Percentiles rank a stretch among this genome's conserved stretches.
These are phyloP conservation scores for Takifugu ocellatus DNA, from an alignment of 2,797 vertebrate species.

Conservation along the genomic window DNA sequence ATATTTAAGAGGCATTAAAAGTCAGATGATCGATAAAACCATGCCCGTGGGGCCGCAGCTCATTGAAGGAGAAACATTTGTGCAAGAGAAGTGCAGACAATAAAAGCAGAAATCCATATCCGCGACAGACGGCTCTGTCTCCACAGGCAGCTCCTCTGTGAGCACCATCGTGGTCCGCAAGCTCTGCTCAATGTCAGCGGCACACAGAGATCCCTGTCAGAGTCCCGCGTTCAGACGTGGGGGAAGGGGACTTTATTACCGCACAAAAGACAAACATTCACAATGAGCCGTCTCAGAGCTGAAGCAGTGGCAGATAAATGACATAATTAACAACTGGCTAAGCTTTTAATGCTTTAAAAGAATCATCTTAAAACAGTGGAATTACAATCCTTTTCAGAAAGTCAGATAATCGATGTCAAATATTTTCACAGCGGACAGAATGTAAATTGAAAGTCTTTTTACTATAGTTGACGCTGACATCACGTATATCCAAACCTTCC, in stretches of 20 bases:
- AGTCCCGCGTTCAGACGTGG: slow-evolving; percentile 11
- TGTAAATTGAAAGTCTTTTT: too few relatives aligned
- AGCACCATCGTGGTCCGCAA: slow-evolving; percentile 39
- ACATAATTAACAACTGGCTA: not conserved
- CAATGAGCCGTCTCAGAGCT: not conserved
- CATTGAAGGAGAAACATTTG: slow-evolving; percentile 60
- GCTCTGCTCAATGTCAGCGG: slow-evolving; percentile 43
- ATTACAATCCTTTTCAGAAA: too few relatives aligned
- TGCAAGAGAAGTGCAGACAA: slow-evolving; percentile 22
- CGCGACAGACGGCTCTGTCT: slow-evolving; percentile 38
- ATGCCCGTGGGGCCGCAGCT: slow-evolving; percentile 31
- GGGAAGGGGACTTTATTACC: slow-evolving; percentile 24
- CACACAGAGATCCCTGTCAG: slow-evolving; percentile 46
- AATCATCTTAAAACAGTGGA: too few relatives aligned
- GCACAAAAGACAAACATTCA: slow-evolving; percentile 12
- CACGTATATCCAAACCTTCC: too few relatives aligned
- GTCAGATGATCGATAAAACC: slow-evolving; percentile 66
- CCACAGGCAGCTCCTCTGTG: slow-evolving; percentile 43
- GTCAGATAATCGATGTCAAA: too few relatives aligned
- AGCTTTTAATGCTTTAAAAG: too few relatives aligned
- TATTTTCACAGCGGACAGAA: too few relatives aligned
- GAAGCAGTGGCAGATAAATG: not conserved
- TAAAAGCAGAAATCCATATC: slow-evolving; percentile 60
- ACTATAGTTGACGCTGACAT: too few relatives aligned
- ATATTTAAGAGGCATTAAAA: slow-evolving; percentile 67